Percentiles rank a stretch among this genome's conserved stretches.
Conservation (phyloP, 2,797 vertebrate species). For the Silurus aristotelis region DNA sequence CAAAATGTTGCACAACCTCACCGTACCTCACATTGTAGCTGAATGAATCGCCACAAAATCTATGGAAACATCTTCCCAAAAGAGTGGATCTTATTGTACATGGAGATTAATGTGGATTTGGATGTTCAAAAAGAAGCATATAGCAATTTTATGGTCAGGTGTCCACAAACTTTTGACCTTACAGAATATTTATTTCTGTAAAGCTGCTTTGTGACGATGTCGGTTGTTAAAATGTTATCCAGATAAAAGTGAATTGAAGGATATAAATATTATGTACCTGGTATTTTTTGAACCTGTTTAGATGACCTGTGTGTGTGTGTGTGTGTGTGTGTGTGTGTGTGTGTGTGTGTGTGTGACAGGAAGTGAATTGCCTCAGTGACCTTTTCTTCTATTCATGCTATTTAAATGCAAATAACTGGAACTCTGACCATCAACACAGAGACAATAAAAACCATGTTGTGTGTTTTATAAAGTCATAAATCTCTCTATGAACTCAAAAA, state of each 20-base stretch:
- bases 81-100: too few relatives aligned
- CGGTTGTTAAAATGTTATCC: too few relatives aligned
- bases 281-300: not conserved
- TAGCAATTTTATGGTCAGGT: too few relatives aligned
- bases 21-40: too few relatives aligned
- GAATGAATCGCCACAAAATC: too few relatives aligned
- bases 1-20: not conserved
- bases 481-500: not conserved
- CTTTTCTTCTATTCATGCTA: not conserved
- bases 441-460: not conserved
- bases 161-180: too few relatives aligned
- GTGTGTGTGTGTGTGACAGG: not conserved
- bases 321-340: not conserved
- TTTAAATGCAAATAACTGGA: conserved; percentile 37
- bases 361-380: not conserved
- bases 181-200: too few relatives aligned
- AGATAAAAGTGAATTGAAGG: not conserved
- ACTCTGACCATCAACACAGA: not conserved
- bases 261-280: not conserved
- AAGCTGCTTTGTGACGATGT: too few relatives aligned
- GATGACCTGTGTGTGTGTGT: not conserved
- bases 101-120: too few relatives aligned
- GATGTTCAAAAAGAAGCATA: too few relatives aligned
- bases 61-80: too few relatives aligned
- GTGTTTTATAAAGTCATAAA: not conserved